Percentiles rank a stretch among this genome's conserved stretches.
phyloP scores from a whole-genome alignment of 1,140 invertebrate genomes.

The Rhysida immarginata region DNA sequence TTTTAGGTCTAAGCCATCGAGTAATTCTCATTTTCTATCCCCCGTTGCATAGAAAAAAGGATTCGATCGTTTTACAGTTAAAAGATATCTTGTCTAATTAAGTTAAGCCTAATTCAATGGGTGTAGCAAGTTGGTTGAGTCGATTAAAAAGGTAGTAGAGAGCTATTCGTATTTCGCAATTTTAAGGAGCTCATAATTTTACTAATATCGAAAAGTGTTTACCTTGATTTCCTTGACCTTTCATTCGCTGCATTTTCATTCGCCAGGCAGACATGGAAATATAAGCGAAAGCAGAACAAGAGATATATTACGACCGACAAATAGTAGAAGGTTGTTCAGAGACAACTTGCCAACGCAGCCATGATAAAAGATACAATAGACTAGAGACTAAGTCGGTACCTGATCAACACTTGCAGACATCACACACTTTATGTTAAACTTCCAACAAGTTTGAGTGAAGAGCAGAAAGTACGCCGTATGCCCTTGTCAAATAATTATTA shows the following conservation, averaged over 20 bases:
- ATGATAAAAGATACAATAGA: not conserved
- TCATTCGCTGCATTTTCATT: conserved; percentile 54
- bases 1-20: no score
- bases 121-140: not conserved
- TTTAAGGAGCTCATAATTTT: no score
- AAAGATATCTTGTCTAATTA: no score
- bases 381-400: not conserved
- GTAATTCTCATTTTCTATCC: no score
- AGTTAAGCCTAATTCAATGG: not conserved
- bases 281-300: conserved; percentile 11
- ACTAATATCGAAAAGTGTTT: no score
- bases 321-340: not conserved
- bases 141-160: conserved; percentile 7
- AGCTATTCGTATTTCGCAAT: no score
- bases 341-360: conserved; percentile 9
- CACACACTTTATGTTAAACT: not conserved
- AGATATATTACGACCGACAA: not conserved
- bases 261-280: conserved; percentile 17
- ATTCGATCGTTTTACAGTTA: no score
- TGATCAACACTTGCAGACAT: conserved; percentile 12
- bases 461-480: no score
- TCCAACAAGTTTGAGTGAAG: no score
- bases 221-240: conserved; percentile 73
- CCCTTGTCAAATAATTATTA: no score
- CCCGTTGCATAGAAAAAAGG: no score